Percentiles rank a stretch among this genome's conserved stretches.
Evolutionary conservation across 2,888 invertebrate genomes (phyloP).

Genomic region (Drosophila anomelani): DNA sequence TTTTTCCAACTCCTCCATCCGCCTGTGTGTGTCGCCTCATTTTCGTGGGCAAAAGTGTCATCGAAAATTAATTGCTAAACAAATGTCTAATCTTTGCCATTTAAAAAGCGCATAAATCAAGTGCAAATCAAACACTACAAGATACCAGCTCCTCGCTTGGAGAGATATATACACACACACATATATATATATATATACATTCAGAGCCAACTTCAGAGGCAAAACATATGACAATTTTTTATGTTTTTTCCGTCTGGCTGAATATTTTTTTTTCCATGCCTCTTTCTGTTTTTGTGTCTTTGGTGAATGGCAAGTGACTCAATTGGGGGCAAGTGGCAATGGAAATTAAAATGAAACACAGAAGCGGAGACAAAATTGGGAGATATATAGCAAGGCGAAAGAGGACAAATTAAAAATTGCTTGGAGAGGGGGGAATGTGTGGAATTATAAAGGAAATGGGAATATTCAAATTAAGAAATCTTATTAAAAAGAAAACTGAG

Average conservation of each 20-base stretch:
- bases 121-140: conserved; percentile 68
- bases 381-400: conserved; percentile 10
- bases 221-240: conserved; percentile 49
- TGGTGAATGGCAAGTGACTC: conserved; percentile 48
- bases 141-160: conserved; percentile 3
- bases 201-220: conserved; percentile 27
- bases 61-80: conserved; percentile 80
- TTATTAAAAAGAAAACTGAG: conserved; percentile 13
- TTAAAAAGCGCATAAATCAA: conserved; percentile 79
- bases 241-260: conserved; percentile 20
- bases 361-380: conserved; percentile 6
- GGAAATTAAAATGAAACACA: conserved; percentile 45
- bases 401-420: conserved; percentile 22
- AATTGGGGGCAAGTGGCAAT: conserved; percentile 50
- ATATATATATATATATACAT: conserved; percentile 12
- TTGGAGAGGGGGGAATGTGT: not conserved
- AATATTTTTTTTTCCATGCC: not conserved
- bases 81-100: conserved; percentile 82
- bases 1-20: not conserved
- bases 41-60: conserved; percentile 63
- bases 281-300: conserved; percentile 15
- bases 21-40: conserved; percentile 26
- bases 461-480: conserved; percentile 18
- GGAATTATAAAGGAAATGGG: conserved; percentile 20
- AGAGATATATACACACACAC: conserved; percentile 2